These are phyloP conservation scores for Phanerotoma sp. DNA, from an alignment of 2,888 invertebrate genomes.

Conservation along the genomic window DNA sequence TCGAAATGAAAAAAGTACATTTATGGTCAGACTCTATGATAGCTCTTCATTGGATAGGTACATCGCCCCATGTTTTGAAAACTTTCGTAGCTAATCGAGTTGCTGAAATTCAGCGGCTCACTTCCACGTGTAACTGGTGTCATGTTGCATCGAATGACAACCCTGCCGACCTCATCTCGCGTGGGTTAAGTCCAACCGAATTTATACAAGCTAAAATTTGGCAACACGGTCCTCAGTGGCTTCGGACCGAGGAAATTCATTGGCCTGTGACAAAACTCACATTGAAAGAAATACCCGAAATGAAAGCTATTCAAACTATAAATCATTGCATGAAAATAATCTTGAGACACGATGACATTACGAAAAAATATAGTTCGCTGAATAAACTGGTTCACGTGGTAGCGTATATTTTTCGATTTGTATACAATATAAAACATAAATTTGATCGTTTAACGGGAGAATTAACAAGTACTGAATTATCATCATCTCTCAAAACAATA, in stretches of 20 bases:
- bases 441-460: no score
- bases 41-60: slow-evolving; percentile 24
- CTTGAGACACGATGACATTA: background rate
- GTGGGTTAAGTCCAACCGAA: slow-evolving; percentile 26
- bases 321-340: background rate
- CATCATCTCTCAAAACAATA: no score
- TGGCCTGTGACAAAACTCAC: slow-evolving; percentile 5
- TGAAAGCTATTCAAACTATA: background rate
- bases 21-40: slow-evolving; percentile 25
- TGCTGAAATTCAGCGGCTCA: slow-evolving; percentile 18
- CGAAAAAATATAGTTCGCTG: background rate
- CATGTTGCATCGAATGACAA: slow-evolving; percentile 30
- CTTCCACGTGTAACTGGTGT: slow-evolving; percentile 17
- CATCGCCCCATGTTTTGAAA: slow-evolving; percentile 14
- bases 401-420: no score
- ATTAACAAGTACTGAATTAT: no score
- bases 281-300: background rate
- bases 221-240: slow-evolving; percentile 24
- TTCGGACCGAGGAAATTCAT: background rate
- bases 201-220: slow-evolving; percentile 20
- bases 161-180: slow-evolving; percentile 32
- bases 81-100: slow-evolving; percentile 30
- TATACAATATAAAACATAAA: no score
- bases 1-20: background rate
- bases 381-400: no score